A percentile compares a stretch with the other conserved stretches of the same genome.
These are phyloP conservation scores for Sturnira hondurensis DNA, from an alignment of 2,113 vertebrate species.

Conservation along the genomic window DNA sequence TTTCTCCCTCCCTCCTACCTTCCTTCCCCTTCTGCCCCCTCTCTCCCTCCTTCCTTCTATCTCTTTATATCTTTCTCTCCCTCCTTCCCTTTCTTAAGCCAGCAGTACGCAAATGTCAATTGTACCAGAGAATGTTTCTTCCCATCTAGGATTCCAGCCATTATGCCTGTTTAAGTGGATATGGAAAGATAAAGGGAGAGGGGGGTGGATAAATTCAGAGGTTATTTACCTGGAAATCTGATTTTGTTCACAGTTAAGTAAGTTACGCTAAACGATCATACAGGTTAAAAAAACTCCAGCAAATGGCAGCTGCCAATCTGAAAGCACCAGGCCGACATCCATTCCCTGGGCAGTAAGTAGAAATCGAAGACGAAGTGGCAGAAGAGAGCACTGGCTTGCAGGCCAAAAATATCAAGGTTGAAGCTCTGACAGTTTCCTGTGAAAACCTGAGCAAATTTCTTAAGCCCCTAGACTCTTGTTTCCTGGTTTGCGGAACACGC, in stretches of 20 bases:
- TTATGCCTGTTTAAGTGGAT: conserved; percentile 56
- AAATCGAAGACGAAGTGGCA: neutral
- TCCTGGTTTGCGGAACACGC: neutral
- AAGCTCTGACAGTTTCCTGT: neutral
- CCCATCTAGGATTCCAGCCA: conserved; percentile 68
- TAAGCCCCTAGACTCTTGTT: neutral
- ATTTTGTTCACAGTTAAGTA: neutral
- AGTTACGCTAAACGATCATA: neutral
- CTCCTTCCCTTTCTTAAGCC: neutral
- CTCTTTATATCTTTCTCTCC: neutral
- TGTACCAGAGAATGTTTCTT: conserved; percentile 48
- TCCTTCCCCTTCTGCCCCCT: neutral
- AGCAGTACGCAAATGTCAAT: conserved; percentile 76
- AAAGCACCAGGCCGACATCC: neutral
- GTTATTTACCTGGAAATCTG: neutral
- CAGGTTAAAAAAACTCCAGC: neutral
- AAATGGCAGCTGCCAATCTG: neutral
- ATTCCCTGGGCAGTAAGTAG: neutral
- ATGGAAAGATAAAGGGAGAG: neutral
- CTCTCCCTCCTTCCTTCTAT: neutral
- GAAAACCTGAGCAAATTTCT: neutral
- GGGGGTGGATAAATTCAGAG: neutral
- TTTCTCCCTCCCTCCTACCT: too few species aligned
- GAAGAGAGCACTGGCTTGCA: neutral
- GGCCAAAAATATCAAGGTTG: neutral